These are phyloP conservation scores for Orestias chungarensis DNA, from an alignment of 2,797 vertebrate genomes.

Conservation along the genomic window DNA sequence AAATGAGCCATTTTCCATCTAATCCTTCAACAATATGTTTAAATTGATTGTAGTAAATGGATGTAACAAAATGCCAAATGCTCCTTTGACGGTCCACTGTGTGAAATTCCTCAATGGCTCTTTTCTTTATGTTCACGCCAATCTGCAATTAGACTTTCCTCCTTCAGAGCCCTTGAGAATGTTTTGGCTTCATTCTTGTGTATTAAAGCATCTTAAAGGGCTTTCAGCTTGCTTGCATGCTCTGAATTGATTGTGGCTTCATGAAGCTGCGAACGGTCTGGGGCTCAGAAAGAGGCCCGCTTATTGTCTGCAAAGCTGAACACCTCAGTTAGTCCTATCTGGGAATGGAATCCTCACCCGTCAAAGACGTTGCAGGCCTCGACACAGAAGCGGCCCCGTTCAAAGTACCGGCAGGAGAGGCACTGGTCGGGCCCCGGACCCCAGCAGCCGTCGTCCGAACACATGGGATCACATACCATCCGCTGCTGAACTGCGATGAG, in stretches of 20 bases:
- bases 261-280: constrained; percentile 9
- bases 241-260: constrained; percentile 26
- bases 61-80: constrained; percentile 35
- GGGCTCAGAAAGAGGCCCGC: not conserved
- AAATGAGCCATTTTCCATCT: constrained; percentile 44
- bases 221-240: constrained; percentile 47
- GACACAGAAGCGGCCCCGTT: constrained; percentile 88
- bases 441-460: constrained; percentile 93
- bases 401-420: constrained; percentile 90
- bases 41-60: constrained; percentile 47
- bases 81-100: constrained; percentile 38
- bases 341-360: constrained; percentile 80
- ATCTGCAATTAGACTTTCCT: constrained; percentile 60
- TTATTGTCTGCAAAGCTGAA: constrained; percentile 2
- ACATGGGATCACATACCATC: constrained; percentile 91
- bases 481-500: constrained; percentile 83
- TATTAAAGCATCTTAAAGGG: constrained; percentile 54
- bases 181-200: constrained; percentile 52
- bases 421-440: constrained; percentile 94
- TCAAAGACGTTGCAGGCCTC: constrained; percentile 91
- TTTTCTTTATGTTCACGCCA: constrained; percentile 62
- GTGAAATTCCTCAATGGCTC: constrained; percentile 55
- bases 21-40: constrained; percentile 32
- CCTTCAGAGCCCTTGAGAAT: constrained; percentile 49
- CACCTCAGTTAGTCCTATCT: too few species aligned